phyloP scores from a whole-genome alignment of 2,888 invertebrate genomes.

The Aspidiotus rigidus region DNA sequence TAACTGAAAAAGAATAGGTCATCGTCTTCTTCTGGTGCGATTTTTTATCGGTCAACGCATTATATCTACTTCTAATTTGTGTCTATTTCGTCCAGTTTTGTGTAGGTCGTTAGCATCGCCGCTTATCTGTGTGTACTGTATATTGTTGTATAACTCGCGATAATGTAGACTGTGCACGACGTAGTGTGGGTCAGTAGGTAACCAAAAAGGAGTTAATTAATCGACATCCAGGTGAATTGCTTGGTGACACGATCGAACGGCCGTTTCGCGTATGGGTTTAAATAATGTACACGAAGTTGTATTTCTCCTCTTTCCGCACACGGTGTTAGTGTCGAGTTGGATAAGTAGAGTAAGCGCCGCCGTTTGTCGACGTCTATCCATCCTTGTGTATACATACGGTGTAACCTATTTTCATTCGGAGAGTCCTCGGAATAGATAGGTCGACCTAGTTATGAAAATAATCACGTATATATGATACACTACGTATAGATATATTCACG shows the following conservation, averaged over 20 bases:
- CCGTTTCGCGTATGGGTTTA: background rate
- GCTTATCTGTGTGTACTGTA: too few species aligned
- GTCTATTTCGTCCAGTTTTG: too few species aligned
- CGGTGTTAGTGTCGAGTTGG: slow-evolving; percentile 7
- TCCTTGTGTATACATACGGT: slow-evolving; percentile 24
- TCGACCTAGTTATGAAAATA: slow-evolving; percentile 32
- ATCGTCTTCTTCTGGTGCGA: too few species aligned
- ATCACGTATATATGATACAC: slow-evolving; percentile 8
- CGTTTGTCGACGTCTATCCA: slow-evolving; percentile 27
- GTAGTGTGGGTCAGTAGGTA: background rate
- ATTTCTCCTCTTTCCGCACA: background rate
- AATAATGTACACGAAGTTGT: slow-evolving; percentile 3
- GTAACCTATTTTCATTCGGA: slow-evolving; percentile 29
- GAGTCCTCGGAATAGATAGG: slow-evolving; percentile 30
- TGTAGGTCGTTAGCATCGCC: too few species aligned
- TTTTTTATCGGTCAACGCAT: too few species aligned
- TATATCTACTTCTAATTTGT: too few species aligned
- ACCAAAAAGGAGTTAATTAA: slow-evolving; percentile 2
- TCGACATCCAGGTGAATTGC: slow-evolving; percentile 1
- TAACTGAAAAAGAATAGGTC: too few species aligned
- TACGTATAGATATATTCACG: too few species aligned
- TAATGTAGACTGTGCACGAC: too few species aligned
- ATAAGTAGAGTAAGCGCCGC: slow-evolving; percentile 28
- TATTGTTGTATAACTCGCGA: too few species aligned
- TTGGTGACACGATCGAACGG: slow-evolving; percentile 8